Evolutionary conservation across 2,888 invertebrate species (phyloP), one percentile per base, ranked within the genome.

Genomic region (Amphipyra berbera): DNA sequence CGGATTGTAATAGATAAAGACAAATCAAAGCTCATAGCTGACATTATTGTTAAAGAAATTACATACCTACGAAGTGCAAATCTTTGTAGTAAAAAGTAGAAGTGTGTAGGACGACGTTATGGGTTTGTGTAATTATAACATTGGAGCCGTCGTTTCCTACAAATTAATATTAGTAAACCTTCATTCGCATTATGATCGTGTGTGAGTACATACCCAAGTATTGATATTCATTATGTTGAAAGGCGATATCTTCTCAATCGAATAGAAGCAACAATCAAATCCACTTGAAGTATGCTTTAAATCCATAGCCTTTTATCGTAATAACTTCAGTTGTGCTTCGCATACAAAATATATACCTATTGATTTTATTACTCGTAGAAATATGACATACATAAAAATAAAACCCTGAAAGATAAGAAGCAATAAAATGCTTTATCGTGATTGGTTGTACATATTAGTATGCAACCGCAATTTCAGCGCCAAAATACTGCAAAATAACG

Each of bases 351-450:
- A 38, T 54, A 21, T 10, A 30, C 41, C 44, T 15, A 53, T 53
- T 41, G 10, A 44, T 42, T 66, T 45, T 58, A 64, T 50, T 41
- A 57, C 57, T 41, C 46, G 10, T 30, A 50, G 45, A 46, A 57
- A 66, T 57, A 66, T 50, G 40, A 57, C 46, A 66, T 41, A 15
- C 67, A 47, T 52, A 64, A 65, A 45, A 67, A 58, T 50, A 52
- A 66, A 67, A 46, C 46, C 46, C 37, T 46, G n/a, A 30, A 41
- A 41, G 30, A 42, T 56, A 50, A 52, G 46, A 50, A 57, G 45
- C 46, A 46, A 58, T 58, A 58, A 41, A 66, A 64, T 2, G 46
- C 59, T 65, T 58, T 57, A 57, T 67, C 41, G 37, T 47, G 58
- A 66, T 57, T 46, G 67, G 40, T 41, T 50, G 37, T 38, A 14